phyloP scores from a whole-genome alignment of 2,113 vertebrate genomes.

The Melozone crissalis region DNA sequence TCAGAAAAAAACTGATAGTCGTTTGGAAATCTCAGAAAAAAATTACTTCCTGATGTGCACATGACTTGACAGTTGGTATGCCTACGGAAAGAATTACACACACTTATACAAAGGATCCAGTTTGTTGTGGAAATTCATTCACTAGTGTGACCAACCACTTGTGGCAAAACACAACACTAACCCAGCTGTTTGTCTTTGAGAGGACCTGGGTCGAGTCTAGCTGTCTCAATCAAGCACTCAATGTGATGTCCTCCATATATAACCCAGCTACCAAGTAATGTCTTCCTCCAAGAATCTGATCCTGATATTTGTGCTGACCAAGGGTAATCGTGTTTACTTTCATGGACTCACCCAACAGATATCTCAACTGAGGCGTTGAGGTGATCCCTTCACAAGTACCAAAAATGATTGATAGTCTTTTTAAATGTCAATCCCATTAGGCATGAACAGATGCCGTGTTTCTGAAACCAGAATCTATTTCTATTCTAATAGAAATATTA shows the following conservation, averaged over 20 bases:
- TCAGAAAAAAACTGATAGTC: neutral
- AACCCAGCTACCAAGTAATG: neutral
- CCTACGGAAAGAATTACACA: neutral
- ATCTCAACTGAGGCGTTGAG: neutral
- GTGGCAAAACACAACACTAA: fast-evolving
- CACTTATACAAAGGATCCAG: neutral
- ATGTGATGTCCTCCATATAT: neutral
- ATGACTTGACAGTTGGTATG: fast-evolving
- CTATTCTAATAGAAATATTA: neutral
- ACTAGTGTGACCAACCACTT: neutral
- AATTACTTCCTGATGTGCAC: neutral
- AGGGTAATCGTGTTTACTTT: fast-evolving
- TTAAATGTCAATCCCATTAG: neutral
- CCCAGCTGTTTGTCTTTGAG: fast-evolving
- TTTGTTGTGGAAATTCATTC: neutral
- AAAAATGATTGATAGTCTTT: neutral
- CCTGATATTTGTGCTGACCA: neutral
- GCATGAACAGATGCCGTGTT: neutral
- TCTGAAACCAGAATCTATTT: neutral
- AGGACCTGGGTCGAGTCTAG: neutral
- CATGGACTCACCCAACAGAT: neutral
- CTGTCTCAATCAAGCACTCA: neutral
- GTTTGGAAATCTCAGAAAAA: neutral
- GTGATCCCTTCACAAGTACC: neutral
- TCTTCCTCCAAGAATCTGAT: neutral